Conservation (phyloP, 1,140 invertebrate species). For the Trissolcus basalis region DNA sequence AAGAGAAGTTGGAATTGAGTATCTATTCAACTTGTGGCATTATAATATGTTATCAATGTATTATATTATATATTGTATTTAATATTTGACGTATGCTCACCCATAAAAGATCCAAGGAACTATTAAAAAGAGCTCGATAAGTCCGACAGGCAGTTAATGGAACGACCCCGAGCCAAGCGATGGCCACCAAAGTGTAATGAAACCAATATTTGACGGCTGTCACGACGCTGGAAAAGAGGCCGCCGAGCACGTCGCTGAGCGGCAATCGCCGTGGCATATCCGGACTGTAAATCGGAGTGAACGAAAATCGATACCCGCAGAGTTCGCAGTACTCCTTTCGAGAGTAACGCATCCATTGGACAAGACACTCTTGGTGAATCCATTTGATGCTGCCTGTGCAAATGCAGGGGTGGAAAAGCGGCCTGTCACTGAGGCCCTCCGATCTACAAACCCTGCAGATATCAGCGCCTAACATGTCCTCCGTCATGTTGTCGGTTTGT, state of each 20-base stretch:
- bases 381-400: conserved; percentile 99
- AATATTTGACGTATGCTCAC: conserved; percentile 30
- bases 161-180: conserved; percentile 98
- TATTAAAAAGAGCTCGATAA: conserved; percentile 93
- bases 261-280: conserved; percentile 98
- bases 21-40: too few species aligned
- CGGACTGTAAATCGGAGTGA: conserved; percentile 98
- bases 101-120: conserved; percentile 86
- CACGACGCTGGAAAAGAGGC: conserved; percentile 90
- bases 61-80: too few species aligned
- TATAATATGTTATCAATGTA: too few species aligned
- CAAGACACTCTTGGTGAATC: conserved; percentile 95
- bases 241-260: conserved; percentile 90
- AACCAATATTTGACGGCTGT: conserved; percentile 97
- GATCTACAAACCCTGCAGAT: conserved; percentile 99
- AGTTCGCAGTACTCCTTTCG: conserved; percentile 99
- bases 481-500: conserved; percentile 71
- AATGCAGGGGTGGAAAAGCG: conserved; percentile 98
- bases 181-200: conserved; percentile 95
- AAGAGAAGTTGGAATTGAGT: too few species aligned
- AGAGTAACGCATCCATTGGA: conserved; percentile 96
- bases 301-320: conserved; percentile 98
- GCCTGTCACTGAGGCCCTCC: conserved; percentile 89
- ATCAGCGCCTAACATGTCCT: conserved; percentile 81
- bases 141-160: conserved; percentile 97